These are phyloP conservation scores for Anastatus disparis DNA, from an alignment of 1,140 invertebrate species.

Conservation along the genomic window DNA sequence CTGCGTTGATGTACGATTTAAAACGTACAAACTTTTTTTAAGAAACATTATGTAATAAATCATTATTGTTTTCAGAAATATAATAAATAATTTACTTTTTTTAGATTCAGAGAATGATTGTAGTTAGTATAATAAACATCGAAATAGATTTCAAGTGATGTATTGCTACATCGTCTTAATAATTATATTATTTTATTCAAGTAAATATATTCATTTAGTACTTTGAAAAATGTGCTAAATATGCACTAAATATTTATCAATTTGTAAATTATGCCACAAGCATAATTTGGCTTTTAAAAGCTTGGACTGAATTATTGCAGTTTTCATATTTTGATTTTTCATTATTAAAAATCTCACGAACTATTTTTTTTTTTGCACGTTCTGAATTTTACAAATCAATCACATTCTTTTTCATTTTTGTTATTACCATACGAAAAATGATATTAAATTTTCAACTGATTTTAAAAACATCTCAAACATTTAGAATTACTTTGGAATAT, in stretches of 20 bases:
- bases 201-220: constrained; percentile 13
- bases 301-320: constrained; percentile 28
- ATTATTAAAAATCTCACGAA: neutral
- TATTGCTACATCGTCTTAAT: neutral
- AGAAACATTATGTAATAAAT: constrained; percentile 31
- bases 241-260: constrained; percentile 3
- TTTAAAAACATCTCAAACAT: constrained; percentile 29
- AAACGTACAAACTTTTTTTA: constrained; percentile 28
- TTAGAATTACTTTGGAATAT: constrained; percentile 33
- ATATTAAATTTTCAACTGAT: constrained; percentile 1
- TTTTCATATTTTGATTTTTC: constrained; percentile 24
- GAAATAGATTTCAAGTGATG: constrained; percentile 6
- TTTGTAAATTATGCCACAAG: constrained; percentile 1
- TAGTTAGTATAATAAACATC: neutral
- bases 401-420: neutral
- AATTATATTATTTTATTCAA: constrained; percentile 8
- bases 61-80: constrained; percentile 22
- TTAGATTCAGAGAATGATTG: neutral
- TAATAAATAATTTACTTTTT: neutral
- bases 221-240: neutral
- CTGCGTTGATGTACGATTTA: constrained; percentile 6
- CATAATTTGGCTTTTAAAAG: neutral
- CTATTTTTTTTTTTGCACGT: neutral
- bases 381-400: neutral
- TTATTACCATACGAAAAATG: constrained; percentile 1